phyloP scores from a whole-genome alignment of 37 sponge, comb jelly and placozoan genomes.

The Halichondria panicea region DNA sequence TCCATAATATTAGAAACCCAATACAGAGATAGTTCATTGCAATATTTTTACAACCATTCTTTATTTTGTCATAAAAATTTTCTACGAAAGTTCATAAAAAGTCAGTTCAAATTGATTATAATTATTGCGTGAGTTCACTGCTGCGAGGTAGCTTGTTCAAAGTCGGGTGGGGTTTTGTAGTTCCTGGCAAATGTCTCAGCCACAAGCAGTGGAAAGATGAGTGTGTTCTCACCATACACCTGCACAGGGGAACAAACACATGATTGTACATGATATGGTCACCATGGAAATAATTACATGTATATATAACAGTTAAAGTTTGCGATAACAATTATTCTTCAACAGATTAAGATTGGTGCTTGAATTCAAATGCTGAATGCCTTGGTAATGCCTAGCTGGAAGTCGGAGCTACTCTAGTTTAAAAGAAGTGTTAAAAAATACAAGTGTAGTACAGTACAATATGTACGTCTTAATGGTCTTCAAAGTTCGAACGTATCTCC shows the following conservation, averaged over 20 bases:
- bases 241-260: neutral
- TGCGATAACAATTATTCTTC: neutral
- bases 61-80: neutral
- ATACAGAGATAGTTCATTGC: too few species aligned
- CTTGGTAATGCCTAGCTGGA: too few species aligned
- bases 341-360: too few species aligned
- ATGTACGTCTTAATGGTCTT: too few species aligned
- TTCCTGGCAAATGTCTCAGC: conserved; percentile 90
- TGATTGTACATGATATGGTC: neutral
- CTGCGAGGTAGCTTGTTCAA: neutral
- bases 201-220: conserved; percentile 91
- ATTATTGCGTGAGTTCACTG: neutral
- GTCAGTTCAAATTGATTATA: neutral
- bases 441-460: too few species aligned
- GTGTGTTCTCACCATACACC: conserved; percentile 41
- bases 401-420: too few species aligned
- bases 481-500: too few species aligned
- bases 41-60: too few species aligned
- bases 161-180: conserved; percentile 15
- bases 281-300: neutral
- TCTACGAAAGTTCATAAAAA: neutral
- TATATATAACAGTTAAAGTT: neutral
- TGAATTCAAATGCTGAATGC: too few species aligned
- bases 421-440: too few species aligned
- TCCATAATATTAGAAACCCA: too few species aligned